Base-by-base conservation (phyloP, 2,113 vertebrate genomes). In the Hypomesus transpacificus region DNA sequence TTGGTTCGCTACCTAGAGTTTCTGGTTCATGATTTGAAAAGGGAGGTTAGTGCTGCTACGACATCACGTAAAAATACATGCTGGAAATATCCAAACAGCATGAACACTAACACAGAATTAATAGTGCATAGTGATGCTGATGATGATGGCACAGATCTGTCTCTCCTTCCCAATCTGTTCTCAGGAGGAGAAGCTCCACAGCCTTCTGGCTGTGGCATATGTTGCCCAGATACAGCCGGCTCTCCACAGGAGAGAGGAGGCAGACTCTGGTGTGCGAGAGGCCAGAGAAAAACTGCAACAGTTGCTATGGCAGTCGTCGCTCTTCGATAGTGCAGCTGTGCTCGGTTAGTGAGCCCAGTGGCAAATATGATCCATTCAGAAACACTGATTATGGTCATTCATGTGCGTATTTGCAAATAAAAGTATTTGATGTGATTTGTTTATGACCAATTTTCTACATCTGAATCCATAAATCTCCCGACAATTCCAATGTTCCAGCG, bases 141-240 rank as follows among this genome's bases (percentile, higher is more conserved):
- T 64, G 7, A 2, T n/a, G 22, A 34, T n/a, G 26, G 62, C 31
- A 64, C 34, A 7, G 39, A 21, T 14, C 63, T 31, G 70, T 9
- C 18, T 21, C 51, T 54, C 14, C 24, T 79, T 14, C 65, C 63
- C 63, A 16, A 8, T 14, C 14, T 5, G 24, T 26, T 28, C 68
- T 24, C 66, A 91, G 89, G 83, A 89, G 71, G 87, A 86, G 79
- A 74, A 76, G 7, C 81, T 90, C 81, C 90, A 91, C 76, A 89
- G 46, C 51, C 71, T 75, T 59, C 86, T 92, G 81, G 88, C 87
- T 53, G 68, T 80, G 60, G 70, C 84, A 18, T 91, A 89, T 76
- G 75, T 87, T 71, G 64, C 64, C 59, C 77, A 77, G 57, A 20
- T 26, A 2, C 76, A 84, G 64, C 20, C 56, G 24, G 31, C 65